These are phyloP conservation scores for Odobenus rosmarus DNA, from an alignment of 2,113 vertebrate species.

Conservation along the genomic window DNA sequence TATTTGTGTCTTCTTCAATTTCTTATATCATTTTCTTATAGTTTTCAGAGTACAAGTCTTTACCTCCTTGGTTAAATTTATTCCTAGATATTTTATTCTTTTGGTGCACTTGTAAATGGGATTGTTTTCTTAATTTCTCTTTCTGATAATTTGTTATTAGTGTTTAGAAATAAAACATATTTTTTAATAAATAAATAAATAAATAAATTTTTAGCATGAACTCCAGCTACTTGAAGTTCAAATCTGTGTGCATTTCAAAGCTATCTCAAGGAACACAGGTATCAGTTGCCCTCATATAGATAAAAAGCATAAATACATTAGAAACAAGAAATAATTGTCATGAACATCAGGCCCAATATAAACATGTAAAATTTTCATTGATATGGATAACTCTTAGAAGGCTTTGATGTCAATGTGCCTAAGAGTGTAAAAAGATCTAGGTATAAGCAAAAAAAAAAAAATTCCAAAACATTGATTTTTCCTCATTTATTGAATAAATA, in stretches of 20 bases:
- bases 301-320: slow-evolving; percentile 63
- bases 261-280: slow-evolving; percentile 24
- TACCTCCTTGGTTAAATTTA: not conserved
- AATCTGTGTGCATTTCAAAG: slow-evolving; percentile 42
- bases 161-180: not conserved
- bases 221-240: not conserved
- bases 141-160: not conserved
- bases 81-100: not conserved
- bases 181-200: not conserved
- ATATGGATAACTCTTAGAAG: not conserved
- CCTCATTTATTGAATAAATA: not conserved
- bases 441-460: not conserved
- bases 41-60: not conserved
- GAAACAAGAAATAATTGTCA: slow-evolving; percentile 55
- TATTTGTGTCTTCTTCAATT: not conserved
- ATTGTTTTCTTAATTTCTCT: not conserved
- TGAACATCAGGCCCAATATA: not conserved
- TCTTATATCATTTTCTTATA: not conserved
- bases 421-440: not conserved
- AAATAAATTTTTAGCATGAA: slow-evolving; percentile 51
- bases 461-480: not conserved
- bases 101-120: not conserved
- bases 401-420: not conserved
- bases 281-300: not conserved
- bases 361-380: not conserved